Base-by-base conservation (phyloP, 1,140 invertebrate species). In the Listronotus bonariensis region DNA sequence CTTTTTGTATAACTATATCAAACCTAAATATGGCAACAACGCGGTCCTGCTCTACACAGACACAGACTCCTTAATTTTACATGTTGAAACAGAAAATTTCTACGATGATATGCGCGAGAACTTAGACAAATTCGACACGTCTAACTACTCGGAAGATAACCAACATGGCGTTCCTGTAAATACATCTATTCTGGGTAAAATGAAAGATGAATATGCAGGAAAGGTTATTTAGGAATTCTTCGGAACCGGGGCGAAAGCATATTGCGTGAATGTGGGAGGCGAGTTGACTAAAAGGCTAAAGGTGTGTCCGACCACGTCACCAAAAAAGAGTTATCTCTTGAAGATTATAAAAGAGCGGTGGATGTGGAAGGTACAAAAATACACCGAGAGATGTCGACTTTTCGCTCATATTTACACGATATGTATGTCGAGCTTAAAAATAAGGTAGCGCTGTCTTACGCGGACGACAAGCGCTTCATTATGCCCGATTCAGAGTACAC, bases 81-180 rank as follows among this genome's bases (percentile, higher is more conserved):
- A 67, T n/a, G 53, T 74, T 41, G 38, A 51, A 18, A 68, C 62
- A 32, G 42, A 59, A 17, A 54, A 68, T 61, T 54, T 66, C 15
- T 73, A 70, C 51, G 52, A 65, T 36, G 54, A 65, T 49, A 71
- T 73, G 11, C 65, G 34, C 54, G 8, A 38, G 32, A 65, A 68
- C 61, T 48, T 66, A 17, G 14, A 63, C 34, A 34, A 48, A n/a
- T 75, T 72, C 63, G 70, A 74, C 61, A 75, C 72, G 6, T 71
- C 70, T 11, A 69, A 74, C 62, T 72, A 70, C 66, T 6, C 15
- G 20, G 8, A 14, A 15, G 42, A 68, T 61, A 72, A 72, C 63
- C 43, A 38, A 15, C 67, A 54, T 38, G 41, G 53, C 40, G 70
- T 72, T n/a, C 68, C 71, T 10, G 41, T 65, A 51, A 52, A 20